phyloP scores from a whole-genome alignment of 2,888 invertebrate species.

The Drosophila barbarae region DNA sequence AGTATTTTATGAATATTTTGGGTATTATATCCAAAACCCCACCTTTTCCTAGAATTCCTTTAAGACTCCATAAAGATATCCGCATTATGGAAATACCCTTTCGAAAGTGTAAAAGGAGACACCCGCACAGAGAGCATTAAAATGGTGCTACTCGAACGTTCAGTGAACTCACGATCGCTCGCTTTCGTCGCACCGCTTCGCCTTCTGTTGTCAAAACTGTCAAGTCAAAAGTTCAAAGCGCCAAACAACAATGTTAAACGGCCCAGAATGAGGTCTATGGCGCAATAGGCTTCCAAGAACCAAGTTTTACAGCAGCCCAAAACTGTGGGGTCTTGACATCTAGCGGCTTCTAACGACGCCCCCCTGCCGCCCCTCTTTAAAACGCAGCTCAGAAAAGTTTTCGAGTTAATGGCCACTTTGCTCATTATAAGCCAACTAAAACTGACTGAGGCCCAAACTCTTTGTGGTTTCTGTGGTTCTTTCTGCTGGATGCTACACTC shows the following conservation, averaged over 20 bases:
- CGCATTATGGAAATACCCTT: not conserved
- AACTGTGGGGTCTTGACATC: conserved; percentile 43
- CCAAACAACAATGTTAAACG: conserved; percentile 47
- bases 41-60: too few species aligned
- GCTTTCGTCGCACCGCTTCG: conserved; percentile 9
- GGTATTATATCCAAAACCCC: too few species aligned
- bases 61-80: not conserved
- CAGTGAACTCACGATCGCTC: conserved; percentile 61
- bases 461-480: conserved; percentile 54
- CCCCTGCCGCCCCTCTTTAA: conserved; percentile 43
- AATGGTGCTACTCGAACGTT: conserved; percentile 54
- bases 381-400: conserved; percentile 60
- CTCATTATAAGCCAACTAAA: conserved; percentile 70
- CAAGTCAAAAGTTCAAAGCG: conserved; percentile 61
- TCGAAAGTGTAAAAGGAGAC: conserved; percentile 40
- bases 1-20: too few species aligned
- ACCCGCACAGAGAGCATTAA: conserved; percentile 47
- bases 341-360: conserved; percentile 29
- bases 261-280: conserved; percentile 62
- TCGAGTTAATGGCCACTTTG: conserved; percentile 65
- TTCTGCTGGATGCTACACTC: conserved; percentile 16
- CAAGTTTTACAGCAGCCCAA: conserved; percentile 42
- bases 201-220: conserved; percentile 55
- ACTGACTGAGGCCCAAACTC: conserved; percentile 54
- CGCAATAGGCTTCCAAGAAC: conserved; percentile 62